These are phyloP conservation scores for Megathymus violae DNA, from an alignment of 1,140 invertebrate species.

Conservation along the genomic window DNA sequence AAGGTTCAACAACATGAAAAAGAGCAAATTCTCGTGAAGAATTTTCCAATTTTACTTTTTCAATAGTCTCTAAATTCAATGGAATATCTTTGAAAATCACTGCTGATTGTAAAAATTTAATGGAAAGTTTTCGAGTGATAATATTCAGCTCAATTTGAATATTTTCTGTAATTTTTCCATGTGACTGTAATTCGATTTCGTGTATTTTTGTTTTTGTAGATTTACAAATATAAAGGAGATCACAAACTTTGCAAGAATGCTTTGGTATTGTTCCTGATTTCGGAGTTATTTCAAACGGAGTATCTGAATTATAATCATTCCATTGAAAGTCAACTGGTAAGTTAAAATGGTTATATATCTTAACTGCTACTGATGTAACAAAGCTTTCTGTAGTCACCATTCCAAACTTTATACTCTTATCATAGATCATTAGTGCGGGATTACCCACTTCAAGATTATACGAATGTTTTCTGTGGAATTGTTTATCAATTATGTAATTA, in stretches of 20 bases:
- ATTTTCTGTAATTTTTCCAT: conserved; percentile 41
- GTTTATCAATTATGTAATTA: conserved; percentile 62
- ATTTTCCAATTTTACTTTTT: conserved; percentile 73
- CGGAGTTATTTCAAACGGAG: conserved; percentile 70
- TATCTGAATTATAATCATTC: conserved; percentile 55
- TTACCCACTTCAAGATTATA: conserved; percentile 63
- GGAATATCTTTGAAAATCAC: conserved; percentile 73
- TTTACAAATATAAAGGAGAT: conserved; percentile 63
- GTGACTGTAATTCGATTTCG: conserved; percentile 62
- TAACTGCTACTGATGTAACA: conserved; percentile 65
- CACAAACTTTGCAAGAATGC: conserved; percentile 65
- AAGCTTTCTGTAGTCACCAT: conserved; percentile 74
- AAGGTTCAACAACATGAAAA: conserved; percentile 70
- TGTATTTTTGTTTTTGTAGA: conserved; percentile 66
- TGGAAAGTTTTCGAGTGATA: conserved; percentile 63
- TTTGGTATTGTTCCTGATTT: conserved; percentile 52
- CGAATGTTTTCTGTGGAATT: conserved; percentile 55
- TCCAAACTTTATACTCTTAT: conserved; percentile 73
- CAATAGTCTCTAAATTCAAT: conserved; percentile 66
- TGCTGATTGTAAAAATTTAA: conserved; percentile 69
- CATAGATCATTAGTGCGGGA: conserved; percentile 59
- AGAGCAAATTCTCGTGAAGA: conserved; percentile 71
- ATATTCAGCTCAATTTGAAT: conserved; percentile 68
- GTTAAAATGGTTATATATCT: conserved; percentile 70
- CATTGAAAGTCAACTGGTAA: conserved; percentile 62